Conservation (phyloP, 2,888 invertebrate species). For the Coelinius sp. region DNA sequence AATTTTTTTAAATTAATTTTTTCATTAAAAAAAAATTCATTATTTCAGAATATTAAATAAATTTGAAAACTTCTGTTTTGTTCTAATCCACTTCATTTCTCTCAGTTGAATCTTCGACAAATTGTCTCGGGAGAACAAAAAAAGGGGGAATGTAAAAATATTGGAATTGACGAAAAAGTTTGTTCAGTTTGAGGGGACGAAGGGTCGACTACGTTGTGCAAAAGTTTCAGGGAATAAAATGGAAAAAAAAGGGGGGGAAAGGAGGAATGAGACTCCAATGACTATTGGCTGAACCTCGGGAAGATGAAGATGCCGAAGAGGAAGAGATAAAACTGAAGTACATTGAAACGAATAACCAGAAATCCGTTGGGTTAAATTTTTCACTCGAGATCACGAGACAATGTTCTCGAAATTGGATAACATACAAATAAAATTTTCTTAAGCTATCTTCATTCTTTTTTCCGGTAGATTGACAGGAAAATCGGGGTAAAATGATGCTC, state of each 20-base stretch:
- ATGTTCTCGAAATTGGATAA: neutral
- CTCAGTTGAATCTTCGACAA: no score
- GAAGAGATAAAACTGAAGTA: neutral
- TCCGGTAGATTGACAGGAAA: neutral
- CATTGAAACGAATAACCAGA: constrained; percentile 8
- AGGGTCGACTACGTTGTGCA: neutral
- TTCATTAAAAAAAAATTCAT: no score
- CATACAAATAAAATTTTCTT: neutral
- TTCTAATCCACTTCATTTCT: no score
- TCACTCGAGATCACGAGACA: constrained; percentile 10
- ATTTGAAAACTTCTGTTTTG: no score
- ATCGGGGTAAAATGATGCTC: neutral
- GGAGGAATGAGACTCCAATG: constrained; percentile 6
- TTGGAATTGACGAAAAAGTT: neutral
- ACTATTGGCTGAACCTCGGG: constrained; percentile 6
- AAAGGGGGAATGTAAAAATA: neutral
- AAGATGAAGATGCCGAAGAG: constrained; percentile 3
- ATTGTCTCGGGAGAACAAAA: no score
- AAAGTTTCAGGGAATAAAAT: neutral
- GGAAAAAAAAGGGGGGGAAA: neutral
- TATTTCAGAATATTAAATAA: no score
- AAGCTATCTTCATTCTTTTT: neutral
- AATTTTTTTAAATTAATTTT: no score
- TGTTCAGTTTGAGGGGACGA: neutral
- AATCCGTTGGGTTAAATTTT: constrained; percentile 2